phyloP scores from a whole-genome alignment of 1,140 invertebrate species.

The Sinella curviseta region DNA sequence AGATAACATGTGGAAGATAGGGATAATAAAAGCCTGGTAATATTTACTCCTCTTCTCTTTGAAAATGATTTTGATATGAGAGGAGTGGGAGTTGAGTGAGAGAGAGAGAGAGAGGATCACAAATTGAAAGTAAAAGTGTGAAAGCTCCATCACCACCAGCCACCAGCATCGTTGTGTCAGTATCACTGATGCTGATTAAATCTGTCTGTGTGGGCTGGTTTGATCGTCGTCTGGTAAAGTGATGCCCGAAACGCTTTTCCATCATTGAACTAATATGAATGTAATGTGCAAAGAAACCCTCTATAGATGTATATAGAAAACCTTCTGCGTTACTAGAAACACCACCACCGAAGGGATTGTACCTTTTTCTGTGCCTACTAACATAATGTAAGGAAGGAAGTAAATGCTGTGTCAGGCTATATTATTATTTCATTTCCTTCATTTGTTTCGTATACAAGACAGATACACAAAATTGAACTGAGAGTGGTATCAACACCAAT shows the following conservation, averaged over 20 bases:
- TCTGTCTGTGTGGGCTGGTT: conserved; percentile 26
- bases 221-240: conserved; percentile 22
- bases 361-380: not conserved
- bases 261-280: conserved; percentile 6
- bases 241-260: conserved; percentile 20
- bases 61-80: not conserved
- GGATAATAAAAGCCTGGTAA: not conserved
- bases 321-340: not conserved
- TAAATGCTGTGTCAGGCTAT: not conserved
- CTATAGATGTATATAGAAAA: not conserved
- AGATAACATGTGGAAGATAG: not conserved
- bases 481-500: conserved; percentile 11
- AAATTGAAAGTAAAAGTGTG: conserved; percentile 22
- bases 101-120: not conserved
- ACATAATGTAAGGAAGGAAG: not conserved
- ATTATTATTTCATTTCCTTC: conserved; percentile 17
- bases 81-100: not conserved
- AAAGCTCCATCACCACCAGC: not conserved
- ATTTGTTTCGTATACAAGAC: not conserved
- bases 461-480: conserved; percentile 1
- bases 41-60: not conserved
- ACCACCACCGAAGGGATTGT: not conserved
- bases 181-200: conserved; percentile 22
- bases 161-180: not conserved
- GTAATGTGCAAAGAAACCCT: not conserved